Evolutionary conservation across 2,797 vertebrate species (phyloP).

Genomic region (Argya squamiceps): DNA sequence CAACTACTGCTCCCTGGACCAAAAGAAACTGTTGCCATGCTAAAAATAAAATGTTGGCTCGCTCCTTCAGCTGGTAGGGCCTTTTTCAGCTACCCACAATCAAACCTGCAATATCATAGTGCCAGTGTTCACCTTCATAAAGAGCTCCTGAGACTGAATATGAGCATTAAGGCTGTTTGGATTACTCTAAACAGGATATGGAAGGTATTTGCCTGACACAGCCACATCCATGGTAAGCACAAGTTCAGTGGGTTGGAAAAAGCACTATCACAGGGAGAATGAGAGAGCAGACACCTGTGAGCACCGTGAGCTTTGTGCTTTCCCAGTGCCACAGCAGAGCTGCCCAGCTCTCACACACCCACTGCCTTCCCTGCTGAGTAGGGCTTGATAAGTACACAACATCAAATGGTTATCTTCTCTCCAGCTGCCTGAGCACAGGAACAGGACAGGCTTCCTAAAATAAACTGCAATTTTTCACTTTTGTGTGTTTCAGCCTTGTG

Average conservation of each 20-base stretch:
- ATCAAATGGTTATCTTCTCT: background rate
- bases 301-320: accelerated
- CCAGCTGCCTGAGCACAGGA: background rate
- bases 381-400: accelerated
- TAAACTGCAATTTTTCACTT: background rate
- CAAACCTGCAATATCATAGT: accelerated
- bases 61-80: accelerated
- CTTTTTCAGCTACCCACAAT: background rate
- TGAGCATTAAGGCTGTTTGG: background rate
- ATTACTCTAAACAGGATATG: background rate
- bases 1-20: background rate
- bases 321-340: background rate
- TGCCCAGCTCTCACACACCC: background rate
- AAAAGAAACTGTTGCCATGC: background rate
- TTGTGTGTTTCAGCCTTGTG: background rate
- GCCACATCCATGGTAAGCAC: background rate
- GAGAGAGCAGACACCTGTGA: accelerated
- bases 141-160: background rate
- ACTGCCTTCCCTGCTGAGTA: background rate
- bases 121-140: background rate
- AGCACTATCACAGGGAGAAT: background rate
- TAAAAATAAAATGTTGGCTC: background rate
- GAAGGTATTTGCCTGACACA: background rate
- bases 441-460: background rate
- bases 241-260: background rate